phyloP scores from a whole-genome alignment of 2,113 vertebrate species.

The Rhodinocichla rosea region DNA sequence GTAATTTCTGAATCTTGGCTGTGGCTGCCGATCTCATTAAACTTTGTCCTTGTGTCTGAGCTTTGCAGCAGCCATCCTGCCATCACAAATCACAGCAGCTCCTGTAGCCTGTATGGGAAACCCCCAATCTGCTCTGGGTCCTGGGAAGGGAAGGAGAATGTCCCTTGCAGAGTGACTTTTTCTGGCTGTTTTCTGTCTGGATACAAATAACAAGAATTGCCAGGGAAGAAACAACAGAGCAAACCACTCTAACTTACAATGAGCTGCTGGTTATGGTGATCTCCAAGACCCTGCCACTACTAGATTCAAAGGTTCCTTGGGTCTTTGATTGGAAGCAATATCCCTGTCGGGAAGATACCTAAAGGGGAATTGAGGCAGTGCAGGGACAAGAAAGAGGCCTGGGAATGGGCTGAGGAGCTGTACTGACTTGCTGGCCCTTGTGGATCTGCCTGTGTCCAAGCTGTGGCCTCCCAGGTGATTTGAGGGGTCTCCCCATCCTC shows the following conservation, averaged over 20 bases:
- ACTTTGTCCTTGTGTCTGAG: neutral
- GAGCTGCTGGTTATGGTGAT: neutral
- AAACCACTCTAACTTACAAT: neutral
- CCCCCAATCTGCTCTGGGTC: neutral
- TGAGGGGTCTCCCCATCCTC: neutral
- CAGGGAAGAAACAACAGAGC: neutral
- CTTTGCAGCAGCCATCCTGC: neutral
- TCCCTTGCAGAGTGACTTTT: neutral
- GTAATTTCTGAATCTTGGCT: neutral
- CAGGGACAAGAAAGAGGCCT: neutral
- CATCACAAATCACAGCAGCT: neutral
- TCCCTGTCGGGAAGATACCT: accelerated
- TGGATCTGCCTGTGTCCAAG: neutral
- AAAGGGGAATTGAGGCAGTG: neutral
- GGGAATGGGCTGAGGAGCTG: neutral
- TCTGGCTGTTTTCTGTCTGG: neutral
- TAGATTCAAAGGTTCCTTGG: neutral
- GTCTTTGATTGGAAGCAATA: neutral
- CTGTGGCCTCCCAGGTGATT: neutral
- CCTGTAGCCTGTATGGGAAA: neutral
- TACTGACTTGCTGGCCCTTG: neutral
- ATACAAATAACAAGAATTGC: neutral
- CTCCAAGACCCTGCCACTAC: neutral
- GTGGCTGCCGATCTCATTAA: neutral
- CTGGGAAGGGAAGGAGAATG: neutral